A percentile compares a stretch with the other conserved stretches of the same genome.
phyloP scores from a whole-genome alignment of 2,797 vertebrate species.

The Epinephelus malabaricus region DNA sequence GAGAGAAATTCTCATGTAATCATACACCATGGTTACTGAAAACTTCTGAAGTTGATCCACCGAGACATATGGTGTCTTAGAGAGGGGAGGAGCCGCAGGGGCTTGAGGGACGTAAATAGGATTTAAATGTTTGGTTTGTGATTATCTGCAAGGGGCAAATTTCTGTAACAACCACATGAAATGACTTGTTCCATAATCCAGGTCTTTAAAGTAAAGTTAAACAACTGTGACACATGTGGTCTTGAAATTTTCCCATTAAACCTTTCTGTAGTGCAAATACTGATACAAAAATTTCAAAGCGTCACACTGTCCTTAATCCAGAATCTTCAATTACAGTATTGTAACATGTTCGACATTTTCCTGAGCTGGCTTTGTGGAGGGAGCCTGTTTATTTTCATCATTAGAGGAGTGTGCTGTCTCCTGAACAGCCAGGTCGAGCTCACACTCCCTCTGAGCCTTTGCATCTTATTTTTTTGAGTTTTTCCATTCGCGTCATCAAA shows the following conservation, averaged over 20 bases:
- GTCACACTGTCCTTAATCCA: conserved; percentile 13
- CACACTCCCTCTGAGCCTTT: conserved; percentile 76
- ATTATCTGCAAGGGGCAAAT: conserved; percentile 62
- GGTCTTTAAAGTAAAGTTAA: conserved; percentile 31
- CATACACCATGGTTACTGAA: conserved; percentile 85
- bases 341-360: conserved; percentile 74
- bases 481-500: conserved; percentile 91
- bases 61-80: conserved; percentile 86
- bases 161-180: conserved; percentile 52
- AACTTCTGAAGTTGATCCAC: conserved; percentile 87
- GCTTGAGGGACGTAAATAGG: conserved; percentile 71
- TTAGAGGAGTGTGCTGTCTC: conserved; percentile 75
- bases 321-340: conserved; percentile 59
- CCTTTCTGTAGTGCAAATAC: conserved; percentile 21
- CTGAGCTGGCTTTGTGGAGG: conserved; percentile 73
- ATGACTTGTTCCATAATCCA: conserved; percentile 46
- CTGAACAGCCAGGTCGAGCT: conserved; percentile 80
- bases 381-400: conserved; percentile 83
- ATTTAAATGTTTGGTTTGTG: conserved; percentile 77
- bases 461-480: conserved; percentile 78
- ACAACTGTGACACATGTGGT: not conserved
- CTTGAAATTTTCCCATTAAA: conserved; percentile 15
- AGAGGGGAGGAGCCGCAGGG: conserved; percentile 62
- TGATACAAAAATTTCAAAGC: conserved; percentile 16
- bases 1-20: conserved; percentile 88